A percentile compares a stretch with the other conserved stretches of the same genome.
phyloP scores from a whole-genome alignment of 2,888 invertebrate species.

The Rotaria sp. region DNA sequence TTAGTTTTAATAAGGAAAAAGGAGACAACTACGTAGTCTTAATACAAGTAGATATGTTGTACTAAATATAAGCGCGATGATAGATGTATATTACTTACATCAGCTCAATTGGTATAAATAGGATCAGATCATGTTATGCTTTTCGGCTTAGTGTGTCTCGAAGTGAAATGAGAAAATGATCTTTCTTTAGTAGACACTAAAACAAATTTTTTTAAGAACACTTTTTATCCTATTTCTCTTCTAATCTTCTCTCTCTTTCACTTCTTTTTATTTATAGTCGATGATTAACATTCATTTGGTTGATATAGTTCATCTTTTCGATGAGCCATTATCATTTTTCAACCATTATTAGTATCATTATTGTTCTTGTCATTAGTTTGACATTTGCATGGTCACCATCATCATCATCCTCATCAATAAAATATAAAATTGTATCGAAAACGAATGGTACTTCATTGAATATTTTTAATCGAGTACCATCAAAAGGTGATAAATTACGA shows the following conservation, averaged over 20 bases:
- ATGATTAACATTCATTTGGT: not conserved
- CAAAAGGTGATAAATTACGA: not conserved
- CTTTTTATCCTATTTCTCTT: not conserved
- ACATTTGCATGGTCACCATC: not conserved
- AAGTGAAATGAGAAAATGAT: not conserved
- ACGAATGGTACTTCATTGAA: not conserved
- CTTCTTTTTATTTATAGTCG: not conserved
- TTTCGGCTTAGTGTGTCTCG: not conserved
- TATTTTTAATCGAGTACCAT: not conserved
- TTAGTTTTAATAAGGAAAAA: not conserved
- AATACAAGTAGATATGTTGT: not conserved
- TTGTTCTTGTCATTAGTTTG: not conserved
- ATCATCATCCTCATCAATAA: not conserved
- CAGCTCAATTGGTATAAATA: not conserved
- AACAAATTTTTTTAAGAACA: no score
- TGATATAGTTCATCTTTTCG: not conserved
- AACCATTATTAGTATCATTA: not conserved
- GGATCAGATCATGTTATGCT: not conserved
- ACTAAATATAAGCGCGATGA: not conserved
- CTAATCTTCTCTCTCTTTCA: no score
- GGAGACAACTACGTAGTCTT: not conserved
- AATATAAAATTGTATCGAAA: not conserved
- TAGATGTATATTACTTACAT: not conserved
- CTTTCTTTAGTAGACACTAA: not conserved
- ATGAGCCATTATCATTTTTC: not conserved